Evolutionary conservation across 2,113 vertebrate species (phyloP).

Genomic region (Marcusenius ussheri): DNA sequence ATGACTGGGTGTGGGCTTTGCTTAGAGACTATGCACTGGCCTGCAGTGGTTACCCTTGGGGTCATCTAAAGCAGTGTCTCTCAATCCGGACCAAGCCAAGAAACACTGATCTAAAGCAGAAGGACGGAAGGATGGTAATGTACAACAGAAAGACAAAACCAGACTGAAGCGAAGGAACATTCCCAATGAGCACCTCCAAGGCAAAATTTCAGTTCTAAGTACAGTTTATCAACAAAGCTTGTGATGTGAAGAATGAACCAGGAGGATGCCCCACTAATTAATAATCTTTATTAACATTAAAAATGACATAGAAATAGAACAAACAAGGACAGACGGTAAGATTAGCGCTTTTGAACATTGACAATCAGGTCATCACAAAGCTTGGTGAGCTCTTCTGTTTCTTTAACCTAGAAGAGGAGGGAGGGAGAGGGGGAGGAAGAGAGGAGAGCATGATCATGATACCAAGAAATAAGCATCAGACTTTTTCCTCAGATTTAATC

Average conservation of each 20-base stretch:
- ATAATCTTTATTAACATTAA: conserved; percentile 9
- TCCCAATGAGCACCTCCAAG: not conserved
- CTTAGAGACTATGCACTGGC: not conserved
- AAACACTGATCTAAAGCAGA: not conserved
- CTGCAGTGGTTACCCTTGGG: not conserved
- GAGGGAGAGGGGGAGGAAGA: conserved; percentile 2
- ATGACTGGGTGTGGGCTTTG: not conserved
- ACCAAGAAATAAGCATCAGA: not conserved
- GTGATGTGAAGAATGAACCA: not conserved
- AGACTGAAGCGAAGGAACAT: not conserved
- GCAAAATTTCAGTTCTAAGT: not conserved
- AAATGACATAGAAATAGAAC: not conserved
- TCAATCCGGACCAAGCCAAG: not conserved
- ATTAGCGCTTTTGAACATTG: conserved; percentile 57
- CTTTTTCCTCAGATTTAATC: not conserved
- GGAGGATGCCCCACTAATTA: not conserved
- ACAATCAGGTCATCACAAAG: conserved; percentile 76
- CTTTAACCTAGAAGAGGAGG: conserved; percentile 60
- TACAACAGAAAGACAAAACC: not conserved
- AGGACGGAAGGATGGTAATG: not conserved
- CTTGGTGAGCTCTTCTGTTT: conserved; percentile 70
- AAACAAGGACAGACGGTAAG: conserved; percentile 26
- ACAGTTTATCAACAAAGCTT: not conserved
- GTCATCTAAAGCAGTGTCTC: not conserved
- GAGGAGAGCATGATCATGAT: not conserved